Conservation (phyloP, 2,797 vertebrate species). For the Antennarius maculatus region DNA sequence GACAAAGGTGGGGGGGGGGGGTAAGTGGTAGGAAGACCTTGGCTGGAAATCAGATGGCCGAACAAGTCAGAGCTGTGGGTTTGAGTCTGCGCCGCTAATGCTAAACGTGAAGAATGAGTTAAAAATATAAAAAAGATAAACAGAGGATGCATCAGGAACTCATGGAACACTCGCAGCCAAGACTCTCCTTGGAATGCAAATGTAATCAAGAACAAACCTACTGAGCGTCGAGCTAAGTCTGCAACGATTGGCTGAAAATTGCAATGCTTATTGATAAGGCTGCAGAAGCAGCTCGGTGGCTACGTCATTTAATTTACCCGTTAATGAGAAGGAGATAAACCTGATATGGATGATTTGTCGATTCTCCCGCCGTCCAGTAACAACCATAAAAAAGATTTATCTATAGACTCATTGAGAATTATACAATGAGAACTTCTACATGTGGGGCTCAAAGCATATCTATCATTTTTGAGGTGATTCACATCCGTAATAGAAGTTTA, state of each 20-base stretch:
- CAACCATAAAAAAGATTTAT: no score
- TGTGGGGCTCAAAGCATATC: no score
- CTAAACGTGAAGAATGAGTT: not conserved
- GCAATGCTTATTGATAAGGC: conserved; percentile 8
- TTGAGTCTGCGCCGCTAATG: conserved; percentile 27
- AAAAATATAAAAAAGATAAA: conserved; percentile 8
- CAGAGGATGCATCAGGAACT: conserved; percentile 8
- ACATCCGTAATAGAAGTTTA: no score
- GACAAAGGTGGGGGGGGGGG: conserved; percentile 16
- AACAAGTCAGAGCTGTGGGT: conserved; percentile 33
- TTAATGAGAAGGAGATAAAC: no score
- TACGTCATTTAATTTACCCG: no score
- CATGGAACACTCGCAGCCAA: not conserved
- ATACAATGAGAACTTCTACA: no score
- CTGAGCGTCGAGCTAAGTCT: not conserved
- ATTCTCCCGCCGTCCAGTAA: no score
- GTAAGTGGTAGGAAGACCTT: conserved; percentile 40
- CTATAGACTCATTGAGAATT: no score
- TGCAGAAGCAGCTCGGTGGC: not conserved
- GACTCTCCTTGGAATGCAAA: conserved; percentile 4
- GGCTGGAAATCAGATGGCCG: conserved; percentile 52
- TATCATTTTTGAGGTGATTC: no score
- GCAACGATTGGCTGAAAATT: not conserved
- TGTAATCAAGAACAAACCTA: not conserved
- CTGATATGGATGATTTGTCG: no score